Base-by-base conservation (phyloP, 2,888 invertebrate species). In the Machimus atricapillus region DNA sequence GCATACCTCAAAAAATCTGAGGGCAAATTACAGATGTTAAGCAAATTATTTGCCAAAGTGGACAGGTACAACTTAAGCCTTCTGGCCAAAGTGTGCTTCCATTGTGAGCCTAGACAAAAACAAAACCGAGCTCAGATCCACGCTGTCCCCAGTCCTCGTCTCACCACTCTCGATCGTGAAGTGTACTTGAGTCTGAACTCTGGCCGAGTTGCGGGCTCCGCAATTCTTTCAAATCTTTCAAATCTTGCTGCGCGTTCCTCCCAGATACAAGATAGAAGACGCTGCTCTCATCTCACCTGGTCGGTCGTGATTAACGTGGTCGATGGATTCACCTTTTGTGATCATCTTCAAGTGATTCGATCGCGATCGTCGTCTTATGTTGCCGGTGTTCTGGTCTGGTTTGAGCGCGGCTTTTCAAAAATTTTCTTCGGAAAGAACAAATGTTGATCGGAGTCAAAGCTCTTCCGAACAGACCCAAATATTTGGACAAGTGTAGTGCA, bases 401-500 rank as follows among this genome's bases (percentile, higher is more conserved):
- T 43, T 43, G 14, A 4, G 16, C 27, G 56, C 78, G 78, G 78
- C 37, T 78, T 78, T 78, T 78, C 19, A 78, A 46, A 2, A 19
- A n/a, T 78, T 66, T 66, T 23, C 34, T 34, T 66, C 66, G 27
- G 27, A 66, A 27, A 2, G 66, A 23, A 66, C 27, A 23, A 66
- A 66, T 66, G 66, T n/a, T 66, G 66, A 23, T 76, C n/a, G 14
- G 14, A 27, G 9, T 2, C 43, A 43, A 27, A 43, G 1, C 23
- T 56, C 56, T 23, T 16, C 34, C 34, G 52, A 81, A 27, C 46
- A 52, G 40, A 16, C 8, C 56, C 52, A 82, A 74, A 85, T 74
- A 85, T 85, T 74, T 74, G n/a, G 74, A 85, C 46, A 40, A 66
- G 85, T 85, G 74, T 74, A 85, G 85, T 74, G 74, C 43, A 85